These are phyloP conservation scores for Sceloporus tristichus DNA, from an alignment of 2,113 vertebrate species.

Conservation along the genomic window DNA sequence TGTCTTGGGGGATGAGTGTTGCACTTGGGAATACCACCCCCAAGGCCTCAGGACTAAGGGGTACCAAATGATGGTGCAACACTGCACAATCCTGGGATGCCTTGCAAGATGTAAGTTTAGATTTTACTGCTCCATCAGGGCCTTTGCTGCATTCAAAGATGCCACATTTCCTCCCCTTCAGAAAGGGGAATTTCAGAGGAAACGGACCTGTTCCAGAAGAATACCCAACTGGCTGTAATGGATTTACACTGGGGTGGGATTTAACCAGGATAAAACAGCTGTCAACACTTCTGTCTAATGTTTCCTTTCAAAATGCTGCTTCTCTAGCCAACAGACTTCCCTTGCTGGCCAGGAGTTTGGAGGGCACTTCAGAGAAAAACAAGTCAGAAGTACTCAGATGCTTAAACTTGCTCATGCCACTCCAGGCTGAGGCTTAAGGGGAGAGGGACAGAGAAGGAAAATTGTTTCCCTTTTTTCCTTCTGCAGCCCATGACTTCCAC, in stretches of 20 bases:
- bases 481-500: too few relatives aligned
- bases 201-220: neutral
- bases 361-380: neutral
- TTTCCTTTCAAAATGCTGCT: neutral
- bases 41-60: neutral
- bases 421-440: neutral
- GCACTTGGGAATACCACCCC: too few relatives aligned
- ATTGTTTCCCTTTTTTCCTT: neutral
- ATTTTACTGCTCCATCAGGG: too few relatives aligned
- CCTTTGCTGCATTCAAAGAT: neutral
- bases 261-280: neutral
- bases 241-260: neutral
- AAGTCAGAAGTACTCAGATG: neutral
- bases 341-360: neutral
- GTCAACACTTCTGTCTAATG: slow-evolving; percentile 7
- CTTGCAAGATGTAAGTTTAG: neutral
- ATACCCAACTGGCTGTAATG: too few relatives aligned
- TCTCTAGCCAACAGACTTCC: neutral
- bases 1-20: neutral
- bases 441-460: neutral
- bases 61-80: neutral
- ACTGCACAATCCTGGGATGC: too few relatives aligned
- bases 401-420: neutral
- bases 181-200: neutral
- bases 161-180: too few relatives aligned